These are phyloP conservation scores for Chanos chanos DNA, from an alignment of 2,797 vertebrate species.

Conservation along the genomic window DNA sequence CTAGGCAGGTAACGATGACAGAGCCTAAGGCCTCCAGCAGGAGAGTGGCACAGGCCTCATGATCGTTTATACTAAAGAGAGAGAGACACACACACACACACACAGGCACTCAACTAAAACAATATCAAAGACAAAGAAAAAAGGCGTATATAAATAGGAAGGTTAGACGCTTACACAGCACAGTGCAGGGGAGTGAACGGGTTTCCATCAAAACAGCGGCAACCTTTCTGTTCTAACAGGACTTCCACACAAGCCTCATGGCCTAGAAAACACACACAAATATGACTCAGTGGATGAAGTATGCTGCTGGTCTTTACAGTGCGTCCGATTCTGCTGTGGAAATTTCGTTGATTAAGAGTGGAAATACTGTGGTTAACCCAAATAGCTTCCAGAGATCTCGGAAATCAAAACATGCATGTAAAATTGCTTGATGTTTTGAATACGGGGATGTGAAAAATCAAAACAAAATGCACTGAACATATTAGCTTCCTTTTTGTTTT, in stretches of 20 bases:
- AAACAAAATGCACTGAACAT: no score
- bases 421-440: no score
- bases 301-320: no score
- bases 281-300: no score
- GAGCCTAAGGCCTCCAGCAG: slow-evolving; percentile 87
- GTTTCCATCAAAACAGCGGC: slow-evolving; percentile 84
- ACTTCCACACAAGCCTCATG: slow-evolving; percentile 95
- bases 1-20: slow-evolving; percentile 83
- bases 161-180: slow-evolving; percentile 84
- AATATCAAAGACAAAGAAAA: neutral
- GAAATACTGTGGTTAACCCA: no score
- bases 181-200: slow-evolving; percentile 95
- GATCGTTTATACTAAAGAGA: slow-evolving; percentile 81
- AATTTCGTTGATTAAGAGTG: no score
- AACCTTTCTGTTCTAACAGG: slow-evolving; percentile 89
- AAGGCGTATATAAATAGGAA: neutral
- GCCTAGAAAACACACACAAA: slow-evolving; percentile 65
- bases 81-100: slow-evolving; percentile 49
- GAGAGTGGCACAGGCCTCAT: slow-evolving; percentile 87
- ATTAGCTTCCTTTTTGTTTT: no score
- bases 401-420: no score
- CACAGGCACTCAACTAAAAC: slow-evolving; percentile 1
- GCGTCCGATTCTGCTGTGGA: no score
- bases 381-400: no score
- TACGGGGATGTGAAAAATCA: no score